A percentile compares a stretch with the other conserved stretches of the same genome.
Evolutionary conservation across 1,140 invertebrate genomes (phyloP).

Genomic region (Trinorchestia longiramus): DNA sequence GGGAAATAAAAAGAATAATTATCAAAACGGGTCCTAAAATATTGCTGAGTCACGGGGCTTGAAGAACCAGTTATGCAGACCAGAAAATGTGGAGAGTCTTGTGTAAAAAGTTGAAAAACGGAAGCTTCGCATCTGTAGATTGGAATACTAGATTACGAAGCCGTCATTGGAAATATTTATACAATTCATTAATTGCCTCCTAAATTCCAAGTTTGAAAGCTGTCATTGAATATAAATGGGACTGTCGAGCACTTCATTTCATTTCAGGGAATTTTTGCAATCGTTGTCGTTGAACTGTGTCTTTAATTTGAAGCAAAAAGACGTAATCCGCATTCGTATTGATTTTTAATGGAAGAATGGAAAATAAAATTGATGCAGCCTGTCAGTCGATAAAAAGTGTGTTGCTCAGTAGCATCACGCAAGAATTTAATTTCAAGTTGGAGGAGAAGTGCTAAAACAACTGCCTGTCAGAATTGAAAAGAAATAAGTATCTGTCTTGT

Average conservation of each 20-base stretch:
- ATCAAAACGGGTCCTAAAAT: background rate
- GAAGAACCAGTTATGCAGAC: background rate
- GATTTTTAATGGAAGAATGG: background rate
- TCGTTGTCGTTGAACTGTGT: background rate
- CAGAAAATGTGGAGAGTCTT: background rate
- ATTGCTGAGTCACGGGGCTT: background rate
- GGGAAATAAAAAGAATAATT: background rate
- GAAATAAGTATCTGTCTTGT: background rate
- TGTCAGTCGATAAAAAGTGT: background rate
- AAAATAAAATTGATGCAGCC: background rate
- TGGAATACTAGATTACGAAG: constrained; percentile 3
- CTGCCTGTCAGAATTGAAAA: background rate
- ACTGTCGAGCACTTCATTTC: background rate
- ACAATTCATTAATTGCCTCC: constrained; percentile 1
- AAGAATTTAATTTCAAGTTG: background rate
- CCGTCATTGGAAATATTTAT: constrained; percentile 10
- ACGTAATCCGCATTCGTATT: background rate
- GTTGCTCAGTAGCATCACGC: background rate
- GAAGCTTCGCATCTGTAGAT: background rate
- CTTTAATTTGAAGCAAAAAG: background rate
- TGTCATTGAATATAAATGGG: constrained; percentile 4
- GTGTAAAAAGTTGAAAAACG: background rate
- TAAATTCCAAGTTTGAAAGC: constrained; percentile 10
- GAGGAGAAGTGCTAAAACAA: background rate
- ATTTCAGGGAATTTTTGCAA: background rate